Evolutionary conservation across 2,797 vertebrate species (phyloP).

Genomic region (Thunnus albacares): DNA sequence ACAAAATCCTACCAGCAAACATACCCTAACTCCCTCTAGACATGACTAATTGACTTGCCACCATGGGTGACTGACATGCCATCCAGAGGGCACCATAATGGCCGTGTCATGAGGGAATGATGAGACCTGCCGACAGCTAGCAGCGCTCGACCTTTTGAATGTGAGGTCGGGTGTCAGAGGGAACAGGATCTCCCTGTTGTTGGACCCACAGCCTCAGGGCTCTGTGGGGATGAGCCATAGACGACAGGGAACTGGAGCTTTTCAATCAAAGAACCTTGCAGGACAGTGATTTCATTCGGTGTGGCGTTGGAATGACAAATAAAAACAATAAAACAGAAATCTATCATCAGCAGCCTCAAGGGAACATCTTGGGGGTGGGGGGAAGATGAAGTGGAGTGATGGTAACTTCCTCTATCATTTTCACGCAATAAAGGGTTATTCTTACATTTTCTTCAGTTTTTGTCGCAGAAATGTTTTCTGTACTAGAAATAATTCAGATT

Average conservation of each 20-base stretch:
- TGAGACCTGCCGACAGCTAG: constrained; percentile 83
- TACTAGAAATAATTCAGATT: constrained; percentile 6
- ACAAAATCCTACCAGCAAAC: constrained; percentile 51
- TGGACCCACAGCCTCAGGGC: constrained; percentile 66
- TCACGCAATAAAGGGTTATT: constrained; percentile 52
- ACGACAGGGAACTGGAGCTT: constrained; percentile 56
- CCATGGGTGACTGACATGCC: constrained; percentile 90
- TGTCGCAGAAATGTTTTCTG: constrained; percentile 25
- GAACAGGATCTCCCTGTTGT: constrained; percentile 70
- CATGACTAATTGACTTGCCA: constrained; percentile 93
- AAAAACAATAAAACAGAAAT: constrained; percentile 82
- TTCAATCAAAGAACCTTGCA: constrained; percentile 81
- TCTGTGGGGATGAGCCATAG: constrained; percentile 61
- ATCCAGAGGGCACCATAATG: constrained; percentile 87
- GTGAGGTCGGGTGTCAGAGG: constrained; percentile 74
- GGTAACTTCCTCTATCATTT: constrained; percentile 67
- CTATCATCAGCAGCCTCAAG: constrained; percentile 76
- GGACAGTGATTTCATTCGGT: constrained; percentile 76
- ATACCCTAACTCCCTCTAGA: constrained; percentile 52
- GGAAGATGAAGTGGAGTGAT: constrained; percentile 66
- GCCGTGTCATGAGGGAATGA: constrained; percentile 88
- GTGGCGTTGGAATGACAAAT: constrained; percentile 73
- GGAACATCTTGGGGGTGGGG: constrained; percentile 69
- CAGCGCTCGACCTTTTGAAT: constrained; percentile 78
- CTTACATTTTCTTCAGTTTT: constrained; percentile 11